Evolutionary conservation across 1,140 invertebrate species (phyloP), one percentile per base, ranked within the genome.

Genomic region (Andricus grossulariae): DNA sequence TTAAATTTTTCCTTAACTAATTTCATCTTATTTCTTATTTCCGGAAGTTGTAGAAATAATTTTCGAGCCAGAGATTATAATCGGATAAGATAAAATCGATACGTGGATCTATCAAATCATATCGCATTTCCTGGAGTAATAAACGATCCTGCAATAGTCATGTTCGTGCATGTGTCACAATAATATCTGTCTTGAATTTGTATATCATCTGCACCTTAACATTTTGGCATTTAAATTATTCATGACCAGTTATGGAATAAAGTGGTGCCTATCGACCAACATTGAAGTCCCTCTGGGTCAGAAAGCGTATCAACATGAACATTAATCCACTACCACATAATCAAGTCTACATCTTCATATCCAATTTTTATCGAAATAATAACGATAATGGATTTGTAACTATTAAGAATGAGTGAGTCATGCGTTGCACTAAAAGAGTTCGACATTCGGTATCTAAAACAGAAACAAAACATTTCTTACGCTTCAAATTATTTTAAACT

Each of bases 151-250:
- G 19, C 55, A 57, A 57, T 25, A 8, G 19, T 32, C 25, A 57
- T 57, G 55, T 57, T 57, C 19, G 55, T 18, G 55, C 55, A 57
- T 32, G 55, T 21, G 55, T 74, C 66, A 52, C 84, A 84, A 84
- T 84, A 84, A 84, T 82, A 78, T 84, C 84, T 84, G 82, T 84
- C 82, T 80, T 82, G 80, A 60, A 72, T 78, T 83, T 84, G 84
- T 82, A 84, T 79, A 84, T 77, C 83, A 84, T 78, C 82, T 82
- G 83, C 75, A 82, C 80, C 74, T 82, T 83, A 84, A 84, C 80
- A 84, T 84, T 84, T 80, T 72, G 80, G 54, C 19, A 57, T 45
- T 74, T 84, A 82, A 84, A 84, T 84, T 82, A 84, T 84, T 84
- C 83, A 84, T 84, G 74, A 45, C 19, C 55, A 57, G 55, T 57